Evolutionary conservation across 2,888 invertebrate species (phyloP).

Genomic region (Melanotus villosus): DNA sequence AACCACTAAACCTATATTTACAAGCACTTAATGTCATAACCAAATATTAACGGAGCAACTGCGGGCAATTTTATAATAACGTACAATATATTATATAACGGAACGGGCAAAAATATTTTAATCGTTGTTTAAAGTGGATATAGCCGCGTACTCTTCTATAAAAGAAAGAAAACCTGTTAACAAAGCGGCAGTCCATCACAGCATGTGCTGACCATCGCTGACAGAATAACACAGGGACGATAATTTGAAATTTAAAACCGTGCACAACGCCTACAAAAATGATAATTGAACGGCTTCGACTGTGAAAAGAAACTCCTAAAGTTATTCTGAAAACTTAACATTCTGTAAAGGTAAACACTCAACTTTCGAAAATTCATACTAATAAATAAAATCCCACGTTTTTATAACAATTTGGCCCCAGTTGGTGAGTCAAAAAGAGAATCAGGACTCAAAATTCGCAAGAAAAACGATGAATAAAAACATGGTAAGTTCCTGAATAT

Average conservation of each 20-base stretch:
- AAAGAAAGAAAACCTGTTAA: constrained; percentile 29
- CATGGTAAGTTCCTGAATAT: no score
- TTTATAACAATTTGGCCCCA: no score
- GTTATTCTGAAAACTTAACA: background rate
- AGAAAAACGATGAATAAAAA: no score
- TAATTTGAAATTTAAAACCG: constrained; percentile 49
- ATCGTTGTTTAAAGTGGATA: constrained; percentile 13
- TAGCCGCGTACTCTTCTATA: constrained; percentile 11
- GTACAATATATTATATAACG: background rate
- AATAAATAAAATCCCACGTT: no score
- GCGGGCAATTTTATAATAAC: constrained; percentile 2
- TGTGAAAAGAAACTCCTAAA: background rate
- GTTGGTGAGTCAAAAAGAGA: no score
- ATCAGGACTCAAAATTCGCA: no score
- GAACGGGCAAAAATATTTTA: constrained; percentile 23
- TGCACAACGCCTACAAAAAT: constrained; percentile 45
- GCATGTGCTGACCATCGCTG: constrained; percentile 40
- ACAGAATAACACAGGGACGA: constrained; percentile 43
- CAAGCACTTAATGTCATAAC: background rate
- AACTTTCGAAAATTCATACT: no score
- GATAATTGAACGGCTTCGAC: constrained; percentile 38
- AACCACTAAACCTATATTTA: no score
- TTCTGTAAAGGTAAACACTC: no score
- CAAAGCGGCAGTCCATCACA: constrained; percentile 46
- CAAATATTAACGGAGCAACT: background rate